Evolutionary conservation across 2,113 vertebrate genomes (phyloP).

Genomic region (Boleophthalmus pectinirostris): DNA sequence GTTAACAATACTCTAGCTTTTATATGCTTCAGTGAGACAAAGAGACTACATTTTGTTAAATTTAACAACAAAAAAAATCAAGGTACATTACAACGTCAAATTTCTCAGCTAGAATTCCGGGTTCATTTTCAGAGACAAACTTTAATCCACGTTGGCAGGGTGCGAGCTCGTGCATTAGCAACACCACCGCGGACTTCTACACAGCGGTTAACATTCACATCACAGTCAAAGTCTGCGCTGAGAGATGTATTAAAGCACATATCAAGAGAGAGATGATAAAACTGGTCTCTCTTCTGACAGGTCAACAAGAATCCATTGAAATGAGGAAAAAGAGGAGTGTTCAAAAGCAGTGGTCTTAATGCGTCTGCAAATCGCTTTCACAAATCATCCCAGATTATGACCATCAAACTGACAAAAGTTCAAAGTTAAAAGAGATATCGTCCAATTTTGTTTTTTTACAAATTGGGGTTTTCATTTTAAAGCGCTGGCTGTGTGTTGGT

Average conservation of each 20-base stretch:
- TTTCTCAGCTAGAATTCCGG: slow-evolving; percentile 17
- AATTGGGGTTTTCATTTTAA: slow-evolving; percentile 7
- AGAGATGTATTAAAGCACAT: slow-evolving; percentile 10
- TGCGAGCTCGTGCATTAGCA: slow-evolving; percentile 14
- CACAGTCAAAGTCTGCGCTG: neutral
- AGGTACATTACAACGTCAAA: neutral
- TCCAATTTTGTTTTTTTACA: neutral
- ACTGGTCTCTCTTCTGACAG: slow-evolving; percentile 17
- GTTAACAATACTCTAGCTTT: neutral
- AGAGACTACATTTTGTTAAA: slow-evolving; percentile 6
- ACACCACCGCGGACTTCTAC: neutral
- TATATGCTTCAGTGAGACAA: neutral
- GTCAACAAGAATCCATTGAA: slow-evolving; percentile 31
- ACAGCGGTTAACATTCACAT: slow-evolving; percentile 13
- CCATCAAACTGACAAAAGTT: slow-evolving; percentile 16
- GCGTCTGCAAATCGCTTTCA: slow-evolving; percentile 14
- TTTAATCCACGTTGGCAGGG: slow-evolving; percentile 14
- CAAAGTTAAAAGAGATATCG: slow-evolving; percentile 1
- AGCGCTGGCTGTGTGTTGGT: neutral
- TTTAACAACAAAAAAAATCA: slow-evolving; percentile 5
- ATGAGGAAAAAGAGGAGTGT: slow-evolving; percentile 3
- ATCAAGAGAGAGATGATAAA: slow-evolving; percentile 13
- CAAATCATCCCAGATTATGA: slow-evolving; percentile 30
- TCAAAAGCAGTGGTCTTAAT: slow-evolving; percentile 26
- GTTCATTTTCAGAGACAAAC: slow-evolving; percentile 12